Percentiles rank a stretch among this genome's conserved stretches.
Conservation (phyloP, 92 coral and sea anemone genomes). For the Umimayanthus chanpuru region DNA sequence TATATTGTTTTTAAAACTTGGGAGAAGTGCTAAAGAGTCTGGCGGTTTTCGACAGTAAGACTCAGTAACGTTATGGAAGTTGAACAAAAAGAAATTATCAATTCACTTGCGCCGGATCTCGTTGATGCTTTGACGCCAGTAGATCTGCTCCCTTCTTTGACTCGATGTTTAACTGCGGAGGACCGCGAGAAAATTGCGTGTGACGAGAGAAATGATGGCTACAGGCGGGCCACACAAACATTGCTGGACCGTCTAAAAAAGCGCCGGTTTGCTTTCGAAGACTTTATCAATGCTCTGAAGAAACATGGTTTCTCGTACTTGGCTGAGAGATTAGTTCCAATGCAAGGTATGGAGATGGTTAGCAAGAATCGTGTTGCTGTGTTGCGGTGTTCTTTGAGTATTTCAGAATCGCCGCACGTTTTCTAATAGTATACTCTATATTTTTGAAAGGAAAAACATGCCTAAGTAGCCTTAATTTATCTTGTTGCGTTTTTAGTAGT, state of each 20-base stretch:
- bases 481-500: too few species aligned
- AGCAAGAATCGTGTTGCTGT: not conserved
- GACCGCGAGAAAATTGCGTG: constrained; percentile 31
- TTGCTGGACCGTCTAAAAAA: constrained; percentile 11
- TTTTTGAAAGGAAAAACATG: not conserved
- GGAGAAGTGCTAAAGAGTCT: not conserved
- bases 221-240: constrained; percentile 17
- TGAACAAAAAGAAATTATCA: not conserved
- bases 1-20: not conserved
- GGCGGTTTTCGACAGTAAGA: not conserved
- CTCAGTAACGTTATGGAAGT: not conserved
- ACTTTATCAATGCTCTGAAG: constrained; percentile 4
- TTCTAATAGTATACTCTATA: too few species aligned
- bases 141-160: constrained; percentile 29
- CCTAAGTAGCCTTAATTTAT: too few species aligned
- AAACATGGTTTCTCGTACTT: constrained; percentile 5
- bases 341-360: not conserved
- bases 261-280: constrained; percentile 18
- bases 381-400: not conserved
- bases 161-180: constrained; percentile 8
- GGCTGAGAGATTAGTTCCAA: not conserved
- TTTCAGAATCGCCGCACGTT: not conserved
- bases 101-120: not conserved
- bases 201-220: constrained; percentile 23
- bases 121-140: constrained; percentile 14